Conservation (phyloP, 2,888 invertebrate genomes). For the Alitta virens region DNA sequence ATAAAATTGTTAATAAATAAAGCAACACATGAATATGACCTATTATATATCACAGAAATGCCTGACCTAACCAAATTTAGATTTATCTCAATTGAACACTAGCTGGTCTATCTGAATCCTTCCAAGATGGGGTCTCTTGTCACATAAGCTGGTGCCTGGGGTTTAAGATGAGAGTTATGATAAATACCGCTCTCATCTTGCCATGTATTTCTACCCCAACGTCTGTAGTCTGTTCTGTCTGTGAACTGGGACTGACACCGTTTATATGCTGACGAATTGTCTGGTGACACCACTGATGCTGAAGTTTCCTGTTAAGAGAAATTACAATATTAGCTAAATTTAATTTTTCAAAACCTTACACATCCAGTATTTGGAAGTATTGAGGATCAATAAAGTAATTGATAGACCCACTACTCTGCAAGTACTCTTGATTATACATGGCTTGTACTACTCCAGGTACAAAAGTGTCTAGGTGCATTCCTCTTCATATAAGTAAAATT, state of each 20-base stretch:
- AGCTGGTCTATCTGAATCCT: background rate
- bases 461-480: no score
- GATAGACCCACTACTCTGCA: no score
- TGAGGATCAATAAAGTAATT: no score
- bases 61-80: no score
- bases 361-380: no score
- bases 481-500: no score
- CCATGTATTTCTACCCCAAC: slow-evolving; percentile 56
- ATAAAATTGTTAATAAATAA: no score
- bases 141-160: slow-evolving; percentile 35
- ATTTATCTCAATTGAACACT: no score
- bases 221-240: slow-evolving; percentile 46
- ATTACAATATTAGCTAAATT: background rate
- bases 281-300: slow-evolving; percentile 16
- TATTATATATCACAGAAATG: no score
- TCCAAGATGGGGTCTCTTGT: slow-evolving; percentile 35
- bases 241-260: slow-evolving; percentile 55
- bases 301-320: background rate
- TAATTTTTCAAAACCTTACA: background rate
- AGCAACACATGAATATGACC: no score
- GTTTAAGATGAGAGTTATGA: slow-evolving; percentile 47
- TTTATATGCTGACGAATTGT: slow-evolving; percentile 43
- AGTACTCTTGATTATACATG: no score
- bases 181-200: slow-evolving; percentile 54
- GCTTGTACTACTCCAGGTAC: no score